Evolutionary conservation across 37 sponge, comb jelly and placozoan species (phyloP), one percentile per base, ranked within the genome.

Genomic region (Mnemiopsis leidyi): DNA sequence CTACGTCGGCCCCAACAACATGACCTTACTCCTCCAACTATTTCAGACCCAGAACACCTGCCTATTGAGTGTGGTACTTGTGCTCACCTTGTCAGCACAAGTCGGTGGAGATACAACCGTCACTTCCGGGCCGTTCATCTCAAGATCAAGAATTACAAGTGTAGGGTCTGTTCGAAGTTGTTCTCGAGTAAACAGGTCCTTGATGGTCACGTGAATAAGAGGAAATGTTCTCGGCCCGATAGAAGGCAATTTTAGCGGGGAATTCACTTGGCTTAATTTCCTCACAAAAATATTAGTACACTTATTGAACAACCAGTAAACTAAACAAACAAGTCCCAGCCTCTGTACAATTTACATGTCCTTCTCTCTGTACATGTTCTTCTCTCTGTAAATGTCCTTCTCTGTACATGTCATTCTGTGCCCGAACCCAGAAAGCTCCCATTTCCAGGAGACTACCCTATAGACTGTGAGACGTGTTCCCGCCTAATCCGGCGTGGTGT

Each of bases 41-140:
- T 48, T 48, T 48, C 61, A 48, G 61, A 48, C 13, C 61, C 61
- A 13, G 61, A 48, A 13, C 5, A 48, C 5, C 61, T 48, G 5
- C 61, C 61, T 48, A 48, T 48, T 18, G 61, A 48, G 9, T 48
- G 61, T 48, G 61, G 9, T 18, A 48, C 61, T 13, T 48, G 61
- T 48, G 61, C 61, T 5, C 61, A 48, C 9, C 61, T 48, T 18
- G 9, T 48, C 61, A 5, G 13, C 5, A 5, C 5, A 48, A 13
- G 61, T 5, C 5, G 61, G 13, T 48, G 61, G 61, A 71, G 75
- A 28, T 71, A 28, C 28, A 77, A 77, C 36, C 34, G 79, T 16
- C 90, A 85, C 48, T 40, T 28, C 30, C 32, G 48, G 2, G 36
- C 90, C 3, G 90, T 85, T 38, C 90, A 85, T 40, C 90, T 85